phyloP scores from a whole-genome alignment of 1,140 invertebrate genomes.

The Conus betulinus region DNA sequence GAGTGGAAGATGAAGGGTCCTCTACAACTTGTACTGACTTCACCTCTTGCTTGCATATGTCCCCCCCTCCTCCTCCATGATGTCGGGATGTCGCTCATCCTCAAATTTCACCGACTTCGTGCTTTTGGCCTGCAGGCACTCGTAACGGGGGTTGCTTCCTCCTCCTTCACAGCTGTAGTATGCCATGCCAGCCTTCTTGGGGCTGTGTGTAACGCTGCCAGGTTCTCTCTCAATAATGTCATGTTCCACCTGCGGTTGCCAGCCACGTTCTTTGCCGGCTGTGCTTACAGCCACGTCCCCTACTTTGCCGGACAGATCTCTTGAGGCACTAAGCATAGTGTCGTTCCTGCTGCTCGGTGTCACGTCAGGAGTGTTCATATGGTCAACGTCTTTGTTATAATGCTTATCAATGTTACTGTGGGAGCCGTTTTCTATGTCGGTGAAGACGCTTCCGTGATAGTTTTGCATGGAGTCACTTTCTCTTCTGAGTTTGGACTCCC shows the following conservation, averaged over 20 bases:
- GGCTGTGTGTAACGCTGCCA: not conserved
- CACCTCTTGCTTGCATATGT: not conserved
- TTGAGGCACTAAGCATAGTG: not conserved
- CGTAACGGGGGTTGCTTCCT: not conserved
- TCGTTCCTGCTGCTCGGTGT: not conserved
- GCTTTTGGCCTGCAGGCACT: not conserved
- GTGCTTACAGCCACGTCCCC: too few relatives aligned
- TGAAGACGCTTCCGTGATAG: not conserved
- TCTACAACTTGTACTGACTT: not conserved
- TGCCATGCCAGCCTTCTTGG: not conserved
- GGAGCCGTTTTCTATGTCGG: not conserved
- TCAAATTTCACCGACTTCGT: constrained; percentile 23
- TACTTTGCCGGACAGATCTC: not conserved
- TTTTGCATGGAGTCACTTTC: not conserved
- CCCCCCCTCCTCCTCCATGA: not conserved
- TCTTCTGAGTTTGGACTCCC: not conserved
- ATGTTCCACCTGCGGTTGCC: not conserved
- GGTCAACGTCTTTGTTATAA: not conserved
- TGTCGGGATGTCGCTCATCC: not conserved
- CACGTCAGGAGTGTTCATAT: not conserved
- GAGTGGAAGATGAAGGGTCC: not conserved
- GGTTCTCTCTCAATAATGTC: not conserved
- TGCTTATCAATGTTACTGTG: not conserved
- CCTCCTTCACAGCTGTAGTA: not conserved
- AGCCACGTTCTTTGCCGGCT: too few relatives aligned